Conservation (phyloP, 64 coral and sea anemone genomes). For the Montipora capricornis region DNA sequence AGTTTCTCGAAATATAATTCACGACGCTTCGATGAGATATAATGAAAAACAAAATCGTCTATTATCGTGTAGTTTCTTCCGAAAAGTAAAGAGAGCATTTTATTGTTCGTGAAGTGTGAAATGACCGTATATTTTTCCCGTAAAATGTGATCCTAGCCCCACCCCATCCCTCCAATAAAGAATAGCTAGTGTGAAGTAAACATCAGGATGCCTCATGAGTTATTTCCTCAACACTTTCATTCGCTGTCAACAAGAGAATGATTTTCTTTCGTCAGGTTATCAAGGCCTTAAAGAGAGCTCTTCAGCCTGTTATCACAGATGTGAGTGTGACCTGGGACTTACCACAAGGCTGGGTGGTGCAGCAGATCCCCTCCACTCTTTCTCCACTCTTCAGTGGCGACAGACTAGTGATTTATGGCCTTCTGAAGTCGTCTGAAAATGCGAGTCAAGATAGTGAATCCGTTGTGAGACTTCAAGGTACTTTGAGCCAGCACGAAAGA, state of each 20-base stretch:
- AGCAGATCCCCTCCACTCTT: conserved; percentile 31
- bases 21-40: no score
- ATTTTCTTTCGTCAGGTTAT: conserved; percentile 47
- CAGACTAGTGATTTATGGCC: conserved; percentile 65
- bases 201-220: no score
- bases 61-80: no score
- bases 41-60: no score
- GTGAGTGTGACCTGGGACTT: conserved; percentile 55
- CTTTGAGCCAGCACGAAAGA: neutral
- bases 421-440: neutral
- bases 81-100: no score
- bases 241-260: neutral
- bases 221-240: no score
- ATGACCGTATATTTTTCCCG: no score
- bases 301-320: conserved; percentile 64
- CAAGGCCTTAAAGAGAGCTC: conserved; percentile 56
- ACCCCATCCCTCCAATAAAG: no score
- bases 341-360: conserved; percentile 42
- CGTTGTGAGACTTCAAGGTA: neutral
- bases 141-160: no score
- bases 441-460: neutral
- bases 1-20: no score
- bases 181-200: no score
- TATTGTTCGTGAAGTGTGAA: no score
- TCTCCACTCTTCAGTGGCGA: conserved; percentile 64